phyloP scores from a whole-genome alignment of 2,797 vertebrate genomes.

The Myoxocephalus aenaeus region DNA sequence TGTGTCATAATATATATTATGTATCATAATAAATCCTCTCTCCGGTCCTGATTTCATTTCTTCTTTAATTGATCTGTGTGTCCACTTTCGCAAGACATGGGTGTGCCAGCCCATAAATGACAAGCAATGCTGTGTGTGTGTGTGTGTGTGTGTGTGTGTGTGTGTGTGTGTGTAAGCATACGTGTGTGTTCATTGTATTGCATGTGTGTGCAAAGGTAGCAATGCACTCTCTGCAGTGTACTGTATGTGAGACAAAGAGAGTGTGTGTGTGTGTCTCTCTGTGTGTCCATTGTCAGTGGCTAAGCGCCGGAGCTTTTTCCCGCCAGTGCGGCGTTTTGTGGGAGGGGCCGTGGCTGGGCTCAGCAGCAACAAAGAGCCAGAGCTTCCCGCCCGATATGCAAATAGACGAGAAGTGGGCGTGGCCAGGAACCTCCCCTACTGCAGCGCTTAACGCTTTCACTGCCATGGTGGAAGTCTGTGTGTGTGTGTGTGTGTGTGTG shows the following conservation, averaged over 20 bases:
- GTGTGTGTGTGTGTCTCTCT: slow-evolving; percentile 22
- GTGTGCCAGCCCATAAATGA: slow-evolving; percentile 48
- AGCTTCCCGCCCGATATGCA: slow-evolving; percentile 79
- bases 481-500: too few species aligned
- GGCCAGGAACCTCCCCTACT: slow-evolving; percentile 48
- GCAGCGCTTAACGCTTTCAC: slow-evolving; percentile 72
- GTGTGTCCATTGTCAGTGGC: slow-evolving; percentile 62
- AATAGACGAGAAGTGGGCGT: slow-evolving; percentile 46
- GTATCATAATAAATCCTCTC: neutral
- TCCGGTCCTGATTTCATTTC: neutral
- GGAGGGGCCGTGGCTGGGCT: slow-evolving; percentile 68
- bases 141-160: slow-evolving; percentile 15
- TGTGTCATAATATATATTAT: neutral
- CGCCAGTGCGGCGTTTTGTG: slow-evolving; percentile 82
- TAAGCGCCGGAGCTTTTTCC: slow-evolving; percentile 77
- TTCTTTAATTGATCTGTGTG: slow-evolving; percentile 25
- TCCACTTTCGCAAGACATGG: slow-evolving; percentile 59
- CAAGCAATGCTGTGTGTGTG: slow-evolving; percentile 30
- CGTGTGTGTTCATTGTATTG: slow-evolving; percentile 28
- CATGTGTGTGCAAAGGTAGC: slow-evolving; percentile 22
- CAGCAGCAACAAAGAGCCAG: slow-evolving; percentile 69
- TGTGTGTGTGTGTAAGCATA: neutral
- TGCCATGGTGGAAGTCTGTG: slow-evolving; percentile 21
- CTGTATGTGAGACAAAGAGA: slow-evolving; percentile 52
- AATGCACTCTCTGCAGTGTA: slow-evolving; percentile 46